A percentile compares a stretch with the other conserved stretches of the same genome.
These are phyloP conservation scores for Dromiciops gliroides DNA, from an alignment of 2,113 vertebrate species.

Conservation along the genomic window DNA sequence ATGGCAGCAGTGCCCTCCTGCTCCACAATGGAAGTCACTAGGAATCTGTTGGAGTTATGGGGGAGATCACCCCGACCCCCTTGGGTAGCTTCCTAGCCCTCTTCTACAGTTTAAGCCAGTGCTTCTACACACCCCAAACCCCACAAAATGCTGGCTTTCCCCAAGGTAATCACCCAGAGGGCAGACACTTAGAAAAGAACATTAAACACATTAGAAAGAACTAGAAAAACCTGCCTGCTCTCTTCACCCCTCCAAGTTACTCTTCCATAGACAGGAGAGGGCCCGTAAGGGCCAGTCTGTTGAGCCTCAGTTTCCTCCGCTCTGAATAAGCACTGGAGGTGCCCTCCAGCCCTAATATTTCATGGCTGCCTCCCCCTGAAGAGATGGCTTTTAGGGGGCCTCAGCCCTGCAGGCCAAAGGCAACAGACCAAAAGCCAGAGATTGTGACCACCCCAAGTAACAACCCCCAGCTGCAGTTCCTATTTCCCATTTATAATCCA, in stretches of 20 bases:
- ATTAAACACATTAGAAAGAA: constrained; percentile 56
- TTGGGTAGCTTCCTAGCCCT: not conserved
- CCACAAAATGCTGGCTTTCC: not conserved
- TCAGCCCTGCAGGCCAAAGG: not conserved
- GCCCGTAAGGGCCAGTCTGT: not conserved
- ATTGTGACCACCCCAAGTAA: not conserved
- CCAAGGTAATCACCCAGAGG: not conserved
- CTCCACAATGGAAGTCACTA: not conserved
- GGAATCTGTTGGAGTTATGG: not conserved
- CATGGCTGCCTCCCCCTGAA: constrained; percentile 14
- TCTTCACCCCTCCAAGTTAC: constrained; percentile 71
- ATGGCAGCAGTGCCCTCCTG: not conserved
- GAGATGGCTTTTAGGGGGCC: constrained; percentile 1
- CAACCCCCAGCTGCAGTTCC: not conserved
- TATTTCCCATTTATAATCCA: not conserved
- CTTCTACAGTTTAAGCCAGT: not conserved
- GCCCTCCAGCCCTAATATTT: not conserved
- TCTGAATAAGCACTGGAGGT: constrained; percentile 6
- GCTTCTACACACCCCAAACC: not conserved
- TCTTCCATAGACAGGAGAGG: constrained; percentile 47
- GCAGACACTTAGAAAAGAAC: not conserved
- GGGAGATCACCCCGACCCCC: no score
- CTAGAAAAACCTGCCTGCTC: constrained; percentile 80
- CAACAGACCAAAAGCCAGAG: constrained; percentile 10
- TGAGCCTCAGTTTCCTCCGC: constrained; percentile 24